phyloP scores from a whole-genome alignment of 2,888 invertebrate genomes.

The Acleris cristana region DNA sequence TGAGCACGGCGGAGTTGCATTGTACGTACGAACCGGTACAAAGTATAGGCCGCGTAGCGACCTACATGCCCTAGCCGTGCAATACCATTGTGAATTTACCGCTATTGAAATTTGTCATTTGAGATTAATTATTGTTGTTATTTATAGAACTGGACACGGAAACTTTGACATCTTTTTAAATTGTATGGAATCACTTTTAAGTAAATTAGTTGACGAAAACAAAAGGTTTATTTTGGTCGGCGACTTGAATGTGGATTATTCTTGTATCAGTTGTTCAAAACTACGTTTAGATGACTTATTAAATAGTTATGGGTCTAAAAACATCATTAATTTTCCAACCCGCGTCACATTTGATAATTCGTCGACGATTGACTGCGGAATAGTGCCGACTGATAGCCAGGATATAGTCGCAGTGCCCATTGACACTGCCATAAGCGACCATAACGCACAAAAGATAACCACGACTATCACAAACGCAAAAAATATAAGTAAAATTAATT shows the following conservation, averaged over 20 bases:
- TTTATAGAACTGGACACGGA: constrained; percentile 6
- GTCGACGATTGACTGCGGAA: constrained; percentile 8
- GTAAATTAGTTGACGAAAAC: constrained; percentile 12
- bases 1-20: constrained; percentile 2
- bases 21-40: not conserved
- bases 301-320: not conserved
- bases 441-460: constrained; percentile 2
- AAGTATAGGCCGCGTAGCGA: not conserved
- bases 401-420: not conserved
- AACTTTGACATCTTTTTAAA: constrained; percentile 7
- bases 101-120: not conserved
- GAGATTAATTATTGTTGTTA: constrained; percentile 5
- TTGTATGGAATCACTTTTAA: constrained; percentile 4
- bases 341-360: not conserved
- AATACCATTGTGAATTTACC: constrained; percentile 1
- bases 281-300: not conserved
- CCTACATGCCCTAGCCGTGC: not conserved
- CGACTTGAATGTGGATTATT: constrained; percentile 16
- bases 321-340: constrained; percentile 8
- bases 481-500: not conserved
- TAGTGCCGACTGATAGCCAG: not conserved
- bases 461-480: not conserved
- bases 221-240: constrained; percentile 15
- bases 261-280: not conserved
- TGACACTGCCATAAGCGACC: constrained; percentile 12